These are phyloP conservation scores for Ctenoplectra terminalis DNA, from an alignment of 1,140 invertebrate species.

Conservation along the genomic window DNA sequence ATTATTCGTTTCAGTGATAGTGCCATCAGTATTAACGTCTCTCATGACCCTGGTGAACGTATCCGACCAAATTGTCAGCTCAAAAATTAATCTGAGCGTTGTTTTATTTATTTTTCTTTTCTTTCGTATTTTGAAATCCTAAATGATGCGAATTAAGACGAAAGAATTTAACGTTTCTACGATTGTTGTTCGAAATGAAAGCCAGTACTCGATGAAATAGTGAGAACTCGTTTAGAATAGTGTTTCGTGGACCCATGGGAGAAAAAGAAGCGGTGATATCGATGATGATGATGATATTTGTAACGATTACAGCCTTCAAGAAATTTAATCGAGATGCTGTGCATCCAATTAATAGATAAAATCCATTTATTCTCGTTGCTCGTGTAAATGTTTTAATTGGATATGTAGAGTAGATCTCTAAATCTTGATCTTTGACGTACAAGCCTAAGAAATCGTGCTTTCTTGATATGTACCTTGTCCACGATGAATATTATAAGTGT, in stretches of 20 bases:
- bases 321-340: background rate
- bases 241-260: background rate
- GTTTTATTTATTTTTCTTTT: too few species aligned
- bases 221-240: background rate
- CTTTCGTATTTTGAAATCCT: background rate
- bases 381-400: background rate
- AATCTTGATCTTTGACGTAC: background rate
- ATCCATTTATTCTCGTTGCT: constrained; percentile 5
- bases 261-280: constrained; percentile 2
- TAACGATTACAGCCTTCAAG: background rate
- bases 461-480: background rate
- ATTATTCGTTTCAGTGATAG: background rate
- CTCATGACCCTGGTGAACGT: background rate
- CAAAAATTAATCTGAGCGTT: too few species aligned
- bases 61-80: too few species aligned
- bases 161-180: background rate
- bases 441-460: background rate
- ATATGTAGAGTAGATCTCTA: constrained; percentile 9
- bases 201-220: background rate
- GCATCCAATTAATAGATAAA: background rate
- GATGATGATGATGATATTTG: constrained; percentile 19
- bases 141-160: background rate
- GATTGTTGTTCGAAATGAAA: background rate
- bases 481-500: background rate
- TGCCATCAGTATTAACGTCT: constrained; percentile 6